Evolutionary conservation across 2,113 vertebrate species (phyloP).

Genomic region (Tenebrosternarchus preto): DNA sequence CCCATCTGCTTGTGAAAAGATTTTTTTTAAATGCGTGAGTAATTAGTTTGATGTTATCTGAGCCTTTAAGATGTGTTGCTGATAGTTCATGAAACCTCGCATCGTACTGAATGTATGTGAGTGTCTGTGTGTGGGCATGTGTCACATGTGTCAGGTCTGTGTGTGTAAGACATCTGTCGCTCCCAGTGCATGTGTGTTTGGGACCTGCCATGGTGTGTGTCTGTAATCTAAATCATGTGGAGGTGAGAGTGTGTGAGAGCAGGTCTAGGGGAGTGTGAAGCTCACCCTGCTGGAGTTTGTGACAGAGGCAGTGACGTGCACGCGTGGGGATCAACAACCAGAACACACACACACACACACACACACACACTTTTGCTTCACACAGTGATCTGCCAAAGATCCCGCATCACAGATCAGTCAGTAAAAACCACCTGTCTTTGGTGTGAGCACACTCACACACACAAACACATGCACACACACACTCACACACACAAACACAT

Average conservation of each 20-base stretch:
- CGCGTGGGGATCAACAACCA: slow-evolving; percentile 1
- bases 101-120: neutral
- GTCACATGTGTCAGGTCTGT: slow-evolving; percentile 31
- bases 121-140: slow-evolving; percentile 21
- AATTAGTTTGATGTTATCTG: too few relatives aligned
- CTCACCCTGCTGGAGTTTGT: slow-evolving; percentile 43
- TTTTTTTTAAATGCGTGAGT: too few relatives aligned
- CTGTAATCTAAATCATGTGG: slow-evolving; percentile 46
- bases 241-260: slow-evolving; percentile 48
- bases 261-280: slow-evolving; percentile 41
- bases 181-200: slow-evolving; percentile 14
- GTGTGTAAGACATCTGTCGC: slow-evolving; percentile 42
- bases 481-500: too few relatives aligned
- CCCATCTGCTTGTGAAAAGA: too few relatives aligned
- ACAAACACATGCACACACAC: too few relatives aligned
- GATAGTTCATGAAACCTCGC: neutral
- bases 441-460: too few relatives aligned
- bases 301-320: slow-evolving; percentile 28
- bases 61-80: too few relatives aligned
- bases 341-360: slow-evolving; percentile 1
- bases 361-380: slow-evolving; percentile 6
- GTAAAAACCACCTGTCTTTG: neutral
- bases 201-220: neutral
- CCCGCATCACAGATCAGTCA: slow-evolving; percentile 22
- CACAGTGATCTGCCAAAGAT: neutral